Evolutionary conservation across 2,113 vertebrate genomes (phyloP).

Genomic region (Sphyrna mokarran): DNA sequence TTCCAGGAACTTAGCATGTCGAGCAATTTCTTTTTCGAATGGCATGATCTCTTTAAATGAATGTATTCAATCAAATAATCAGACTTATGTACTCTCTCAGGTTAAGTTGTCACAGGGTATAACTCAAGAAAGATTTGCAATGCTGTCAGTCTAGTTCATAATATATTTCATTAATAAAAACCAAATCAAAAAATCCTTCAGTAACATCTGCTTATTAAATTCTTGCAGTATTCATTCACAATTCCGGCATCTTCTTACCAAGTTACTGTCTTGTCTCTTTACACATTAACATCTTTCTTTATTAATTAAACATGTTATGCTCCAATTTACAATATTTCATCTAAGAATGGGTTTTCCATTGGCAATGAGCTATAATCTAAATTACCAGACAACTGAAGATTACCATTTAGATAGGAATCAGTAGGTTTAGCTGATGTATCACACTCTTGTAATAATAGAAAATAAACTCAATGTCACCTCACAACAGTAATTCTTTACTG

Average conservation of each 20-base stretch:
- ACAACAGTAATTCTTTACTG: neutral
- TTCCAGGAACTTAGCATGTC: neutral
- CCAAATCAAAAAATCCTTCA: neutral
- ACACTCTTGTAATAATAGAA: neutral
- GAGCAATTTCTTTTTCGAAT: neutral
- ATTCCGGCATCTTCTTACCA: neutral
- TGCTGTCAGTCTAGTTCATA: neutral
- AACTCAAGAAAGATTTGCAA: neutral
- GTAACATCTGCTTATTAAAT: neutral
- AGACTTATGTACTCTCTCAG: neutral
- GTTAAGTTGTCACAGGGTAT: neutral
- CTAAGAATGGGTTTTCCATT: neutral
- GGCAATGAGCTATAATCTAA: neutral
- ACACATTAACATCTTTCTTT: slow-evolving; percentile 4
- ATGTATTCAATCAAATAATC: neutral
- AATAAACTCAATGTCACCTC: neutral
- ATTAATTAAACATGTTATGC: slow-evolving; percentile 5
- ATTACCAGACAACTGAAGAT: slow-evolving; percentile 3
- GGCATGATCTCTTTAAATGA: neutral
- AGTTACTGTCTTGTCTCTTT: neutral
- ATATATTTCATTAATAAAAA: neutral
- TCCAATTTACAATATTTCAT: neutral
- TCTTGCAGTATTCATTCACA: neutral
- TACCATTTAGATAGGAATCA: slow-evolving; percentile 5
- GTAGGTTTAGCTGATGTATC: neutral